Evolutionary conservation across 1,140 invertebrate species (phyloP).

Genomic region (Drosophila triauraria): DNA sequence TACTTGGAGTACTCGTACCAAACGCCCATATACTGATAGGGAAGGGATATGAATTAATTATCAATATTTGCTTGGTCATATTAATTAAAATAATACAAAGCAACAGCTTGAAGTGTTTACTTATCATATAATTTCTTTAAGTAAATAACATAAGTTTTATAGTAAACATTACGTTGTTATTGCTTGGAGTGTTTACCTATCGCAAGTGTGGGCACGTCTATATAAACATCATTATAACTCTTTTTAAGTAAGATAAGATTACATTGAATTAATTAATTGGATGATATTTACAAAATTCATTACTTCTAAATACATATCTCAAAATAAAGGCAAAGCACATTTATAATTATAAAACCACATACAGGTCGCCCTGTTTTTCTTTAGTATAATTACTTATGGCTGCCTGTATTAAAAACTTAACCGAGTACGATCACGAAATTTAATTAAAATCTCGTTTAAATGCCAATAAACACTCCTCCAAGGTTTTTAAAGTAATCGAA

Average conservation of each 20-base stretch:
- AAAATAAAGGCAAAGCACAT: too few species aligned
- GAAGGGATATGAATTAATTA: not conserved
- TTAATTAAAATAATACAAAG: not conserved
- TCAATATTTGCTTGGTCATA: not conserved
- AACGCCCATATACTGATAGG: conserved; percentile 88
- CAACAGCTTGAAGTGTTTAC: not conserved
- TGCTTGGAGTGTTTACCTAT: conserved; percentile 2
- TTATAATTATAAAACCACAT: too few species aligned
- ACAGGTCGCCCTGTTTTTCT: too few species aligned
- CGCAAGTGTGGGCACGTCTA: too few species aligned
- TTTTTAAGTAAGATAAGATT: conserved; percentile 1
- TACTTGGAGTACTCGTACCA: conserved; percentile 93
- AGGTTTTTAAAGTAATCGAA: not conserved
- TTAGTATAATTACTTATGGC: too few species aligned
- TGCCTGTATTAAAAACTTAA: too few species aligned
- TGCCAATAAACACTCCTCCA: not conserved
- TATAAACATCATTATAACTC: too few species aligned
- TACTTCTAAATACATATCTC: too few species aligned
- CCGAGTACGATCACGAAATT: not conserved
- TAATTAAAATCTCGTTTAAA: not conserved
- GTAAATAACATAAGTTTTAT: conserved; percentile 1
- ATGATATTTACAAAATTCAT: too few species aligned
- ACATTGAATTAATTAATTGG: not conserved
- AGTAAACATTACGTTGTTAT: conserved; percentile 4
- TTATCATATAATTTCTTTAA: not conserved